Percentiles rank a stretch among this genome's conserved stretches.
Evolutionary conservation across 2,888 invertebrate species (phyloP).

Genomic region (Amphipyra berbera): DNA sequence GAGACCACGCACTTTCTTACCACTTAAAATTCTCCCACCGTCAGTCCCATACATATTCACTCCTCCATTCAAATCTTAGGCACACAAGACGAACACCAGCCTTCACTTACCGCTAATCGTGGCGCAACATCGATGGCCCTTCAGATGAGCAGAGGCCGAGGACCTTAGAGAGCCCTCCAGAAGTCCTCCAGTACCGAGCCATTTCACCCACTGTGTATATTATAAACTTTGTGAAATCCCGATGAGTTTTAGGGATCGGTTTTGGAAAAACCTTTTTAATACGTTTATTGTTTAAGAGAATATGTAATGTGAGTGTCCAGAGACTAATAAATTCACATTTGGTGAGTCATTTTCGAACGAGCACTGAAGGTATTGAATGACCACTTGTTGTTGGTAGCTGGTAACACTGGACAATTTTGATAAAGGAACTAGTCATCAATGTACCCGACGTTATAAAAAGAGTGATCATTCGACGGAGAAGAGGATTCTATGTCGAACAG

Average conservation of each 20-base stretch:
- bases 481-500: too few relatives aligned
- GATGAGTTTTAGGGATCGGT: conserved; percentile 11
- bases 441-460: too few relatives aligned
- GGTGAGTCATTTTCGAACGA: too few relatives aligned
- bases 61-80: conserved; percentile 55
- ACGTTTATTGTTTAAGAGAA: neutral
- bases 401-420: too few relatives aligned
- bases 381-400: too few relatives aligned
- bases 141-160: conserved; percentile 47
- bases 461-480: too few relatives aligned
- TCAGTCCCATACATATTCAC: conserved; percentile 46
- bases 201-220: conserved; percentile 56
- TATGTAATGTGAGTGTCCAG: too few relatives aligned
- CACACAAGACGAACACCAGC: conserved; percentile 59
- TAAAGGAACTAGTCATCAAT: too few relatives aligned
- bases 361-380: too few relatives aligned
- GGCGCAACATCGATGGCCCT: conserved; percentile 54
- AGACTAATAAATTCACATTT: too few relatives aligned
- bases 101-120: conserved; percentile 60
- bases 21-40: too few relatives aligned
- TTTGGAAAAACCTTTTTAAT: neutral
- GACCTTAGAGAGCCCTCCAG: conserved; percentile 40
- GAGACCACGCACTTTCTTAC: too few relatives aligned
- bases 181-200: conserved; percentile 31
- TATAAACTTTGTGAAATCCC: conserved; percentile 48